A percentile compares a stretch with the other conserved stretches of the same genome.
These are phyloP conservation scores for Apis florea DNA, from an alignment of 1,140 invertebrate genomes.

Conservation along the genomic window DNA sequence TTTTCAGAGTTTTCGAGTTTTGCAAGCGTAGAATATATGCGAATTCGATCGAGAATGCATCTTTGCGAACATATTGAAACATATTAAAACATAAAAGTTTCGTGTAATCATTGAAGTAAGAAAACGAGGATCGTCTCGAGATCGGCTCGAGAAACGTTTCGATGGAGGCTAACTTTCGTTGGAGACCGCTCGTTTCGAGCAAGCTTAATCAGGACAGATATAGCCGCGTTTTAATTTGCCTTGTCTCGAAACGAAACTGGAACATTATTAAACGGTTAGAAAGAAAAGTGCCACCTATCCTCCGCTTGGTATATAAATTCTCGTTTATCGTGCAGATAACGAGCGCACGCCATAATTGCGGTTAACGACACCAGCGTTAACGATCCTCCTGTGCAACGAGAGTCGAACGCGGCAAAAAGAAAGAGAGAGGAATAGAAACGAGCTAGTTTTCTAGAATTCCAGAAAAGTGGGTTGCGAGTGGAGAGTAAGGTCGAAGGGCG, in stretches of 20 bases:
- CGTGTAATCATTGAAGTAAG: no score
- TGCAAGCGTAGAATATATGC: no score
- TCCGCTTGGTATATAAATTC: conserved; percentile 24
- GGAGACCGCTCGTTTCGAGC: no score
- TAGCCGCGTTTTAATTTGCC: neutral
- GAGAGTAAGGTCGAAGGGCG: neutral
- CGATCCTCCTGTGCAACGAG: no score
- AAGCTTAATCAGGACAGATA: neutral
- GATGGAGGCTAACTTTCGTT: no score
- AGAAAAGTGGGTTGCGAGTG: conserved; percentile 31
- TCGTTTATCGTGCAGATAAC: conserved; percentile 14
- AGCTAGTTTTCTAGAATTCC: neutral
- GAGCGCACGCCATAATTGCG: conserved; percentile 21
- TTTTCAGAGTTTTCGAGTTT: no score
- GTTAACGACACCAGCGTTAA: conserved; percentile 14
- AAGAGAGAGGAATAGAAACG: neutral
- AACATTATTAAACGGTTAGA: neutral
- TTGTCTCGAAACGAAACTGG: conserved; percentile 22
- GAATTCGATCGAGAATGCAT: no score
- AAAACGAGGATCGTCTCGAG: no score
- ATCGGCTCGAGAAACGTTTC: no score
- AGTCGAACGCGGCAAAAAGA: neutral
- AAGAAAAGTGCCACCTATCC: conserved; percentile 9
- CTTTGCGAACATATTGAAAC: no score
- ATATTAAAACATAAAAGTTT: no score